Conservation (phyloP, 2,113 vertebrate species). For the Pan paniscus region DNA sequence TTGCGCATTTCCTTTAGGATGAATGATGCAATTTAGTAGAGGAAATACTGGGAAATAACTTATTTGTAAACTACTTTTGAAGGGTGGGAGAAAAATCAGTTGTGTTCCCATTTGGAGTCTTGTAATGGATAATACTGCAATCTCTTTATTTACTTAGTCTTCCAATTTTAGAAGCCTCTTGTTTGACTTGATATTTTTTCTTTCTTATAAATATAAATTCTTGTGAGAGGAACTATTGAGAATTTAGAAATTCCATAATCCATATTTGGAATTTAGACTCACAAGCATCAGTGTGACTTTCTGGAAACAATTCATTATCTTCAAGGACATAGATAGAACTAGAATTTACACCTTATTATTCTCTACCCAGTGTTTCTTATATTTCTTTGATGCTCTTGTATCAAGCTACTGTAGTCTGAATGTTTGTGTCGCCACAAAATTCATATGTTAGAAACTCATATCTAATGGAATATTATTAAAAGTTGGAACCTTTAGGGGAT, state of each 20-base stretch:
- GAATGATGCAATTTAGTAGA: slow-evolving; percentile 28
- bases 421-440: background rate
- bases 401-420: background rate
- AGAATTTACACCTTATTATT: background rate
- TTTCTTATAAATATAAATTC: background rate
- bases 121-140: background rate
- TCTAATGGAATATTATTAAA: background rate
- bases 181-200: background rate
- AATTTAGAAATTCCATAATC: background rate
- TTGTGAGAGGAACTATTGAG: background rate
- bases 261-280: background rate
- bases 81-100: background rate
- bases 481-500: background rate
- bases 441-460: background rate
- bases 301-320: background rate
- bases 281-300: background rate
- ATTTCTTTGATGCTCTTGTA: background rate
- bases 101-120: background rate
- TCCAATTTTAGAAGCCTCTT: background rate
- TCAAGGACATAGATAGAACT: background rate
- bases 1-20: slow-evolving; percentile 47
- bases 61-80: slow-evolving; percentile 69
- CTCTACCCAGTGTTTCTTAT: background rate
- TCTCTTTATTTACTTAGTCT: background rate
- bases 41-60: slow-evolving; percentile 50